Base-by-base conservation (phyloP, 2,888 invertebrate genomes). In the Agrochola circellaris region DNA sequence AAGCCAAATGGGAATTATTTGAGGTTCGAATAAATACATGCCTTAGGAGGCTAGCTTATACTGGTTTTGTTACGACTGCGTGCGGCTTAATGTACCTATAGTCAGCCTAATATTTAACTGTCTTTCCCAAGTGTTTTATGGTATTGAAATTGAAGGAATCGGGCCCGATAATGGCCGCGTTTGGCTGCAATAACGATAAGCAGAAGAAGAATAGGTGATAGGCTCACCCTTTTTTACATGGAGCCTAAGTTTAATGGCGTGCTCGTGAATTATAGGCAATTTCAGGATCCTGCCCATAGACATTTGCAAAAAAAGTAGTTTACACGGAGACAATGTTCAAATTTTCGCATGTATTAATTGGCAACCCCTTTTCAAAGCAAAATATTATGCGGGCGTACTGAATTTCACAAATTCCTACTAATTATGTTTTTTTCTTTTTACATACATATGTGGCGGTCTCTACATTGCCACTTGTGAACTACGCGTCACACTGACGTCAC, bases 61-160 rank as follows among this genome's bases (percentile, higher is more conserved):
- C 7, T 58, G 26, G 15, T 26, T 26, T 58, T 2, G 15, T 58
- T 26, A 26, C 26, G 13, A 15, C 23, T 51, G 51, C 51, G 20
- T 51, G 51, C 26, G 58, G 15, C 58, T 15, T 58, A 7, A n/a
- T n/a, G n/a, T 62, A 23, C 2, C 23, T n/a, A 26, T 34, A 58
- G 30, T 45, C 8, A 17, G 58, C 9, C 23, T 64, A 13, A 56
- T 64, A 48, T 64, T 42, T 11, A 66, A n/a, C 26, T 58, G 75
- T 48, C 75, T 66, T 45, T 15, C 20, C 11, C 15, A 61, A 79
- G 23, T 82, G 54, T 66, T 75, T 79, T 82, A 82, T 75, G 26
- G 65, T 66, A 66, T 62, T 66, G 17, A 69, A 65, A 83, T 68
- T 82, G n/a, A 60, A 64, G 30, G 15, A 45, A 38, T 77, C 60